Conservation (phyloP, 30 jellyfish, hydroid and myxozoan genomes). For the Chironex yamaguchii region DNA sequence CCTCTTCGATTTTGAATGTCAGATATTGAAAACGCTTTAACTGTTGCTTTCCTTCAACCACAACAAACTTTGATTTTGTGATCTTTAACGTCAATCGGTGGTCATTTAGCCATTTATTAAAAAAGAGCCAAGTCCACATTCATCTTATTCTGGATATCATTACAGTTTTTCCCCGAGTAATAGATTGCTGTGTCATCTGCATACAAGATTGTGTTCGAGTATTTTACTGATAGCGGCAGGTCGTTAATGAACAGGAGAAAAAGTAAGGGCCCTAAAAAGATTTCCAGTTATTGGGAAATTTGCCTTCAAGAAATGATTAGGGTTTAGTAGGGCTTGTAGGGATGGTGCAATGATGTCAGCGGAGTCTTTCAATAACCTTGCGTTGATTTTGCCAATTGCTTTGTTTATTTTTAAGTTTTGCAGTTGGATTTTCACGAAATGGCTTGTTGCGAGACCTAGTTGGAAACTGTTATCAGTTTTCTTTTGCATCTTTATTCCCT, state of each 20-base stretch:
- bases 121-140: slow-evolving; percentile 53
- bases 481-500: slow-evolving; percentile 44
- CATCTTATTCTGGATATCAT: slow-evolving; percentile 71
- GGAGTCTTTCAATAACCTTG: slow-evolving; percentile 77
- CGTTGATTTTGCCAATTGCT: slow-evolving; percentile 77
- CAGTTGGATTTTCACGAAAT: slow-evolving; percentile 68
- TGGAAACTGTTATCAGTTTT: slow-evolving; percentile 71
- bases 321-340: not conserved
- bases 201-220: slow-evolving; percentile 65
- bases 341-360: slow-evolving; percentile 39
- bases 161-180: slow-evolving; percentile 70
- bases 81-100: slow-evolving; percentile 64
- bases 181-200: slow-evolving; percentile 71
- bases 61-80: slow-evolving; percentile 58
- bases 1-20: slow-evolving; percentile 50
- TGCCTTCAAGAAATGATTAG: slow-evolving; percentile 47
- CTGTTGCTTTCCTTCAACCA: slow-evolving; percentile 70
- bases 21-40: slow-evolving; percentile 58
- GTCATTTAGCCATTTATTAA: slow-evolving; percentile 60
- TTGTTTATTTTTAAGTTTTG: slow-evolving; percentile 57
- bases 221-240: not conserved
- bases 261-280: too few species aligned
- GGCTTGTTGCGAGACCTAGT: slow-evolving; percentile 66
- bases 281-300: slow-evolving; percentile 53
- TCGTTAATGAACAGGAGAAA: too few species aligned